Conservation (phyloP, 1,140 invertebrate genomes). For the Euwallacea fornicatus region DNA sequence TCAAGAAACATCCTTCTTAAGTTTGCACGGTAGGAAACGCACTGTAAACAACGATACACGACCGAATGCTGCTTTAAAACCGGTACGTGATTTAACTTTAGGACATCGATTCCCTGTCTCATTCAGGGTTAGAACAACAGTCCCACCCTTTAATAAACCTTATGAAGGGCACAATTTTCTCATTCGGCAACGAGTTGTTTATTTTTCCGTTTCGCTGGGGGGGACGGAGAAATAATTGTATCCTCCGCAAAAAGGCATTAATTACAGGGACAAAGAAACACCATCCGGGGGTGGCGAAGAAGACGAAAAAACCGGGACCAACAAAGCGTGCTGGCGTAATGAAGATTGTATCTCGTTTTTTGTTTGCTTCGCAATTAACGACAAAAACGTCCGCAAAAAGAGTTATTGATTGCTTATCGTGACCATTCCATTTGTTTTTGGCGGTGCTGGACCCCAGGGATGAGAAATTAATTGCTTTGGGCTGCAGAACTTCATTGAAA, state of each 20-base stretch:
- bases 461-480: conserved; percentile 7
- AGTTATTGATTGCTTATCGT: conserved; percentile 20
- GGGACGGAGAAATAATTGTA: conserved; percentile 11
- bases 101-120: neutral
- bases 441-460: neutral
- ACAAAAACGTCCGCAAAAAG: conserved; percentile 20
- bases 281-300: conserved; percentile 1
- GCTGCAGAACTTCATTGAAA: too few species aligned
- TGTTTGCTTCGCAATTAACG: conserved; percentile 21
- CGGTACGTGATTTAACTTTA: neutral
- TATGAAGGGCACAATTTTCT: neutral
- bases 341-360: conserved; percentile 20
- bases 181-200: neutral
- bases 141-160: neutral
- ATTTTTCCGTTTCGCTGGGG: neutral
- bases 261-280: conserved; percentile 16
- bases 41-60: neutral
- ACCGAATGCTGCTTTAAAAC: neutral
- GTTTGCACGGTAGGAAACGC: too few species aligned
- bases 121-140: neutral
- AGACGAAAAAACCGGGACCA: neutral
- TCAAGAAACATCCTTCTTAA: too few species aligned
- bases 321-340: conserved; percentile 13
- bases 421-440: conserved; percentile 19
- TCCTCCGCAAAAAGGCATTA: conserved; percentile 8